phyloP scores from a whole-genome alignment of 2,888 invertebrate genomes.

The Mystacides longicornis region DNA sequence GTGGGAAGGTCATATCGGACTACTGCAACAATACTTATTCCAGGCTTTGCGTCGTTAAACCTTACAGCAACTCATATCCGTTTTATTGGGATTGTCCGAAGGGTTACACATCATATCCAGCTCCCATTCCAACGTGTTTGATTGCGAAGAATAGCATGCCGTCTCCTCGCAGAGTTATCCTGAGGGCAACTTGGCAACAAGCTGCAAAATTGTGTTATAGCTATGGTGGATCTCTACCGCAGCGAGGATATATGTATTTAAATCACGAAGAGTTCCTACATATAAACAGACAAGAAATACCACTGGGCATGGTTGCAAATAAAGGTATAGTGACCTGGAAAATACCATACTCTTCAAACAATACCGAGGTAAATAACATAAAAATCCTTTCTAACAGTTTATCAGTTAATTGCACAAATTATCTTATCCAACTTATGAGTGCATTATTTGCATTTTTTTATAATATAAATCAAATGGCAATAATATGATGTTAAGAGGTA shows the following conservation, averaged over 20 bases:
- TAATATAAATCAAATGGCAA: no score
- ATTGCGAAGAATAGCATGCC: conserved; percentile 26
- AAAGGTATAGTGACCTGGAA: not conserved
- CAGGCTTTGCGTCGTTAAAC: conserved; percentile 40
- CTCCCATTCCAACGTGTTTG: conserved; percentile 39
- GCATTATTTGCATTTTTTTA: no score
- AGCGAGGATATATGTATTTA: conserved; percentile 41
- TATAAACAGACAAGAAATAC: conserved; percentile 31
- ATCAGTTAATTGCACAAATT: no score
- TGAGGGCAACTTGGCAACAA: conserved; percentile 41
- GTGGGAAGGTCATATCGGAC: conserved; percentile 33
- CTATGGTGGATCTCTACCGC: conserved; percentile 35
- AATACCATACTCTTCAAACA: not conserved
- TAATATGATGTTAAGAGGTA: no score
- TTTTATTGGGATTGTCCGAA: conserved; percentile 33
- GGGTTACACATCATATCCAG: conserved; percentile 34
- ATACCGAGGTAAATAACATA: not conserved
- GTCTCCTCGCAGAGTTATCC: conserved; percentile 33
- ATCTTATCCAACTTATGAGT: no score
- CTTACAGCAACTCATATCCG: conserved; percentile 31
- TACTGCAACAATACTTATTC: conserved; percentile 36
- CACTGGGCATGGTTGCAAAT: conserved; percentile 34
- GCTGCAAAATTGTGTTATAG: conserved; percentile 35
- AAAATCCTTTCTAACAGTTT: not conserved
- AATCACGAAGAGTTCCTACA: conserved; percentile 32